Conservation (phyloP, 2,888 invertebrate species). For the Syrista parreyssii region DNA sequence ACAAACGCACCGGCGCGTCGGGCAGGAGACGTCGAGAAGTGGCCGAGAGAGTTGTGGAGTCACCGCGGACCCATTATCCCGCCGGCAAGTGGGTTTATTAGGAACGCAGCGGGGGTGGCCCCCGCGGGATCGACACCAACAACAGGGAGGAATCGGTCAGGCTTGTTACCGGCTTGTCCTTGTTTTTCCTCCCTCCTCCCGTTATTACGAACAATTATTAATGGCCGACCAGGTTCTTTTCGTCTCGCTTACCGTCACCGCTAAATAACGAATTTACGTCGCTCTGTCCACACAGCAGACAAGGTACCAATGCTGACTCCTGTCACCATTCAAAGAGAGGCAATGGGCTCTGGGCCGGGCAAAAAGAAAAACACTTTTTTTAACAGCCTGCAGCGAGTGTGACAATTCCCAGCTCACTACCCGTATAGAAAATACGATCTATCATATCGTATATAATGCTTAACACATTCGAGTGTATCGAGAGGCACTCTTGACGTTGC, state of each 20-base stretch:
- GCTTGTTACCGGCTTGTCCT: slow-evolving; percentile 51
- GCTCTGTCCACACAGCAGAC: background rate
- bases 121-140: slow-evolving; percentile 57
- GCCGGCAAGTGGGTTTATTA: slow-evolving; percentile 63
- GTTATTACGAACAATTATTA: slow-evolving; percentile 60
- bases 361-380: background rate
- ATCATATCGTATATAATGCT: background rate
- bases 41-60: slow-evolving; percentile 64
- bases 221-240: slow-evolving; percentile 53
- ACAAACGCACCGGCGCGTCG: slow-evolving; percentile 1
- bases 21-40: slow-evolving; percentile 32
- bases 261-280: background rate
- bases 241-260: background rate
- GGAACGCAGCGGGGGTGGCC: slow-evolving; percentile 65
- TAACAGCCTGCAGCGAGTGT: background rate
- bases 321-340: background rate
- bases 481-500: background rate
- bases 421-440: background rate
- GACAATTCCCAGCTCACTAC: background rate
- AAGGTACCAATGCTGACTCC: slow-evolving; percentile 10
- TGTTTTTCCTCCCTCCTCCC: slow-evolving; percentile 31
- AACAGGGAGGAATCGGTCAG: slow-evolving; percentile 58
- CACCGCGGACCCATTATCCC: slow-evolving; percentile 64
- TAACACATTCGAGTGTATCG: background rate
- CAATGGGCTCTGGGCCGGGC: background rate